Percentiles rank a stretch among this genome's conserved stretches.
phyloP scores from a whole-genome alignment of 2,113 vertebrate species.

The Noctilio leporinus region DNA sequence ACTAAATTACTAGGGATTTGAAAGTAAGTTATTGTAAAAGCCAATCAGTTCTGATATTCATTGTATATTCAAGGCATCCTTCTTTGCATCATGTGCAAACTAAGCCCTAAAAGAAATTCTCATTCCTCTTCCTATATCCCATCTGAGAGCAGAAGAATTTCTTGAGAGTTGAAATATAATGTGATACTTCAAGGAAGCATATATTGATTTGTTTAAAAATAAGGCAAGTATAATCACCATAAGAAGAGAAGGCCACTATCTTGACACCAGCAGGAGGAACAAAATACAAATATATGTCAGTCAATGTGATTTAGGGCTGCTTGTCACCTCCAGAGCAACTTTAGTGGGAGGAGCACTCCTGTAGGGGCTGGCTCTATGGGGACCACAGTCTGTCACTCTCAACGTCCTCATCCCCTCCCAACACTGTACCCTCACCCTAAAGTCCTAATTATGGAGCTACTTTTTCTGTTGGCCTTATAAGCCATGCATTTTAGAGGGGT shows the following conservation, averaged over 20 bases:
- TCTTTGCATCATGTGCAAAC: neutral
- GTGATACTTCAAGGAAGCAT: neutral
- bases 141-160: neutral
- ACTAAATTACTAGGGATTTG: neutral
- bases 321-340: neutral
- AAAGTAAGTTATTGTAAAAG: neutral
- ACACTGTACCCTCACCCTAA: neutral
- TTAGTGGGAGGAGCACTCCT: neutral
- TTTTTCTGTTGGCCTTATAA: neutral
- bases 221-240: neutral
- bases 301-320: neutral
- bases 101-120: neutral
- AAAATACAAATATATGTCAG: neutral
- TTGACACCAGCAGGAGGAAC: neutral
- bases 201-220: neutral
- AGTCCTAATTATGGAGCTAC: neutral
- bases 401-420: neutral
- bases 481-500: constrained; percentile 46
- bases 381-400: neutral
- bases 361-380: accelerated
- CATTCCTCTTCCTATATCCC: neutral
- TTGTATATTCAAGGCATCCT: neutral
- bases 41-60: neutral
- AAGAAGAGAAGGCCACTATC: neutral
- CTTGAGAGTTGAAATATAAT: neutral